Evolutionary conservation across 2,888 invertebrate genomes (phyloP).

Genomic region (Tipula confusa): DNA sequence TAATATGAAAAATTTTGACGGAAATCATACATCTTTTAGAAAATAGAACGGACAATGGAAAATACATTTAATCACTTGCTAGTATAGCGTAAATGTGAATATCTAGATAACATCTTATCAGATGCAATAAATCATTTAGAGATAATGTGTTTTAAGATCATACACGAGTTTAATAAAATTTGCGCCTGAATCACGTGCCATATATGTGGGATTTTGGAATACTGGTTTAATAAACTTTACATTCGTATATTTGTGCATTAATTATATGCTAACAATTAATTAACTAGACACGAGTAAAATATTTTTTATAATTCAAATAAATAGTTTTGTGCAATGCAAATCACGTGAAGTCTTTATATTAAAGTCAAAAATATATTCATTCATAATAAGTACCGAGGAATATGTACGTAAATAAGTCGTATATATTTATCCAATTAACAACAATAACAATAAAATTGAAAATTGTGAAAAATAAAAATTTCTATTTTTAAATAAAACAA

Average conservation of each 20-base stretch:
- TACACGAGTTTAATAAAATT: too few species aligned
- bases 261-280: too few species aligned
- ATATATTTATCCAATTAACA: not conserved
- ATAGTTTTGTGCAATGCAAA: not conserved
- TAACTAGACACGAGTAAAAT: too few species aligned
- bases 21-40: not conserved
- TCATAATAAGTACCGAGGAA: not conserved
- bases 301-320: too few species aligned
- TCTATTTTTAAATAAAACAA: not conserved
- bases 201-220: too few species aligned
- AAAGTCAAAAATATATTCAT: not conserved
- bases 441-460: not conserved
- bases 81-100: not conserved
- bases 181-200: too few species aligned
- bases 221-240: too few species aligned
- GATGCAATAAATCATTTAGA: not conserved
- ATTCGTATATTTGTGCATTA: too few species aligned
- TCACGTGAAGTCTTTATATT: conserved; percentile 5
- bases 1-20: not conserved
- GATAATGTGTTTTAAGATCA: too few species aligned
- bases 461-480: not conserved
- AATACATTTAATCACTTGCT: not conserved
- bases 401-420: not conserved
- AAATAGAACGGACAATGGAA: not conserved
- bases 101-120: not conserved